Conservation (phyloP, 2,113 vertebrate genomes). For the Casuarius casuarius region DNA sequence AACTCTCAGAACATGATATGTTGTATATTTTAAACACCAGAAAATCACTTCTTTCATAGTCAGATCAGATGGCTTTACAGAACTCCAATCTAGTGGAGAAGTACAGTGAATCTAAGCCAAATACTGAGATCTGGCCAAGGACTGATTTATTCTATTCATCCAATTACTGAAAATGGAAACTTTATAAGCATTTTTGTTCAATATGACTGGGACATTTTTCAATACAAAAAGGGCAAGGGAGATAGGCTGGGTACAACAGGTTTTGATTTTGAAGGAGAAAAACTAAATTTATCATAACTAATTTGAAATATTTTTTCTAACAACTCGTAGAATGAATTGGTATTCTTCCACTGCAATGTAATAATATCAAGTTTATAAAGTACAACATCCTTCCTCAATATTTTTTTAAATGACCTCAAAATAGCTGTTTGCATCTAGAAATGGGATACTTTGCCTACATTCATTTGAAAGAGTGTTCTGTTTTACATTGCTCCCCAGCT, state of each 20-base stretch:
- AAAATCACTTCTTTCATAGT: neutral
- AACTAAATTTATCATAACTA: neutral
- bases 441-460: neutral
- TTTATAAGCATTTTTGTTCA: neutral
- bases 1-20: neutral
- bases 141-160: neutral
- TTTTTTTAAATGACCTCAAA: neutral
- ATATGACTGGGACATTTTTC: neutral
- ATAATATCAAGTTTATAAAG: neutral
- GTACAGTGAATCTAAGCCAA: neutral
- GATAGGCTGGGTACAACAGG: neutral
- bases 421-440: neutral
- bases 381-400: neutral
- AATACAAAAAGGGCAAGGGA: neutral
- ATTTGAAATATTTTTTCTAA: neutral
- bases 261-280: slow-evolving; percentile 26
- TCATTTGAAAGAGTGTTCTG: neutral
- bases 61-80: neutral
- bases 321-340: neutral
- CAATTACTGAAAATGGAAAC: neutral
- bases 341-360: neutral
- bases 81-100: neutral
- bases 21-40: neutral
- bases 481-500: neutral
- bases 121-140: neutral